phyloP scores from a whole-genome alignment of 2,113 vertebrate species.

The Ceuthmochares aereus region DNA sequence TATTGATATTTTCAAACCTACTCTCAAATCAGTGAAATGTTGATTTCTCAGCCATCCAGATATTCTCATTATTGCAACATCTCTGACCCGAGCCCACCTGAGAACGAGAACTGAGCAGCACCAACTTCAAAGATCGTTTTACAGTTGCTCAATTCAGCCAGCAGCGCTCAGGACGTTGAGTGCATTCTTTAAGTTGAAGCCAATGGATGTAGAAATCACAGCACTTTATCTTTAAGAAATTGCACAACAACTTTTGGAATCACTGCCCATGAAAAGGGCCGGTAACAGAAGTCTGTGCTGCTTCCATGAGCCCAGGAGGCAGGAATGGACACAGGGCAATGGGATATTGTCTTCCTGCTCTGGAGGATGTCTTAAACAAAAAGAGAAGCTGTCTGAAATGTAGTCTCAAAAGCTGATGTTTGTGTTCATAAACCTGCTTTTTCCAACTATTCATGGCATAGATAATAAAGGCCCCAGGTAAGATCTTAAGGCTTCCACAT shows the following conservation, averaged over 20 bases:
- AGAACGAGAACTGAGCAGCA: neutral
- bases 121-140: neutral
- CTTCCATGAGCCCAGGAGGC: conserved; percentile 38
- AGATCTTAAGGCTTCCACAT: neutral
- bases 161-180: neutral
- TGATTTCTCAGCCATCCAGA: neutral
- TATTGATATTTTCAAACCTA: neutral
- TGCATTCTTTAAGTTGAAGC: neutral
- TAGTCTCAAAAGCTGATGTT: neutral
- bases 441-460: conserved; percentile 59
- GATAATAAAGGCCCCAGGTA: neutral
- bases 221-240: conserved; percentile 14
- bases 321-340: neutral
- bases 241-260: neutral
- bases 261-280: neutral
- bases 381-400: conserved; percentile 17
- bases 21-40: neutral
- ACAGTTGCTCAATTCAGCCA: neutral
- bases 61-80: neutral
- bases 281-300: conserved; percentile 35
- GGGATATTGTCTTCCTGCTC: neutral
- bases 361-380: neutral
- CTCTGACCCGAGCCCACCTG: neutral
- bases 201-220: neutral
- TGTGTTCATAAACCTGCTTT: conserved; percentile 63